phyloP scores from a whole-genome alignment of 2,797 vertebrate genomes.

The Lagocephalus sceleratus region DNA sequence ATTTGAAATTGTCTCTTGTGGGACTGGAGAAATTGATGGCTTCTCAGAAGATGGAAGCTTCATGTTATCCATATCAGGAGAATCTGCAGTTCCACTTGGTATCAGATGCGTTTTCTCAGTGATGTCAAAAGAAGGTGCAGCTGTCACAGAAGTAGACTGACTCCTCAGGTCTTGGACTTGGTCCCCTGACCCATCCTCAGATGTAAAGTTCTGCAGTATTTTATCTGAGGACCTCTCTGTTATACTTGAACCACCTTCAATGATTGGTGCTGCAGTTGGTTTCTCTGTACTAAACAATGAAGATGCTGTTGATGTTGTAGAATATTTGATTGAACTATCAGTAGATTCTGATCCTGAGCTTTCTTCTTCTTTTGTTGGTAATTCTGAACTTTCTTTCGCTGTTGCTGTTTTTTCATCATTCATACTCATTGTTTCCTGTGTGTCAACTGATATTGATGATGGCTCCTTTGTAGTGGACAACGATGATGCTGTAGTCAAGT shows the following conservation, averaged over 20 bases:
- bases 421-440: too few species aligned
- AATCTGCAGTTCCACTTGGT: background rate
- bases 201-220: too few species aligned
- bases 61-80: background rate
- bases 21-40: background rate
- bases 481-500: too few species aligned
- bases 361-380: background rate
- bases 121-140: too few species aligned
- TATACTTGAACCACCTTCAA: background rate
- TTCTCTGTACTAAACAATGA: conserved; percentile 5
- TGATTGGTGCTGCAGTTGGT: background rate
- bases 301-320: background rate
- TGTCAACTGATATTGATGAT: too few species aligned
- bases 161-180: background rate
- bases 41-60: background rate
- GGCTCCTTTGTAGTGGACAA: too few species aligned
- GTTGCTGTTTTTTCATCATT: too few species aligned
- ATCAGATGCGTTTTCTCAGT: background rate
- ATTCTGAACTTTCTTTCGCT: background rate
- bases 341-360: background rate
- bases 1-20: background rate
- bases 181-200: conserved; percentile 1
- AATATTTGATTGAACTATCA: too few species aligned
- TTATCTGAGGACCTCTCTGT: background rate
- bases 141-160: background rate